These are phyloP conservation scores for Bruchidius siliquastri DNA, from an alignment of 2,888 invertebrate species.

Conservation along the genomic window DNA sequence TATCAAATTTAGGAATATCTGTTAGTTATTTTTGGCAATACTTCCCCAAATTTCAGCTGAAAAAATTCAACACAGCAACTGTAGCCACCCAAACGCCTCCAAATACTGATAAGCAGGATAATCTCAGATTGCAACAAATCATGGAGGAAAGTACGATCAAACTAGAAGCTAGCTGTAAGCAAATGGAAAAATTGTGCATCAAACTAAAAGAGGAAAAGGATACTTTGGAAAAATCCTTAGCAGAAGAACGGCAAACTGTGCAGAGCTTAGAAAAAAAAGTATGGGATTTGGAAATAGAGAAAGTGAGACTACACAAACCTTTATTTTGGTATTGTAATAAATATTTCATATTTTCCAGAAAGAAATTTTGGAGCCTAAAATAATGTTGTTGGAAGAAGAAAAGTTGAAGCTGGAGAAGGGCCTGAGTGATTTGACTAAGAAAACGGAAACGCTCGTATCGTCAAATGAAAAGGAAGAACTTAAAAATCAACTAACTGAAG, in stretches of 20 bases:
- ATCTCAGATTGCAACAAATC: slow-evolving; percentile 37
- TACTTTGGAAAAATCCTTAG: slow-evolving; percentile 34
- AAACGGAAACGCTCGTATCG: slow-evolving; percentile 23
- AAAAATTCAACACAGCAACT: background rate
- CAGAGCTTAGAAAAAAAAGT: slow-evolving; percentile 34
- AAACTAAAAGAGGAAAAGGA: slow-evolving; percentile 42
- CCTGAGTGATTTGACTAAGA: slow-evolving; percentile 24
- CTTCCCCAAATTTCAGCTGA: background rate
- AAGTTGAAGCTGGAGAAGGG: slow-evolving; percentile 23
- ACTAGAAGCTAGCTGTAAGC: slow-evolving; percentile 40
- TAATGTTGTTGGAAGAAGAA: slow-evolving; percentile 28
- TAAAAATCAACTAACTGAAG: slow-evolving; percentile 32
- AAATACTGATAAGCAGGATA: slow-evolving; percentile 29
- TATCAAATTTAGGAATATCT: too few relatives aligned
- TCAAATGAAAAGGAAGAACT: slow-evolving; percentile 25
- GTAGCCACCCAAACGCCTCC: slow-evolving; percentile 34
- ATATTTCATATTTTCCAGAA: slow-evolving; percentile 18
- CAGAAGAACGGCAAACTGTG: slow-evolving; percentile 34
- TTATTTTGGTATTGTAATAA: background rate
- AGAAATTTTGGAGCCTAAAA: slow-evolving; percentile 19
- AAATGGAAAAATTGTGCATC: slow-evolving; percentile 41
- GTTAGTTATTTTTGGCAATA: too few relatives aligned
- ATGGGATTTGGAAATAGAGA: slow-evolving; percentile 35
- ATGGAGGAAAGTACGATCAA: slow-evolving; percentile 42
- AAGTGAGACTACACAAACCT: slow-evolving; percentile 23